These are phyloP conservation scores for Melanotaenia trifasciata DNA, from an alignment of 2,797 vertebrate species.

Conservation along the genomic window DNA sequence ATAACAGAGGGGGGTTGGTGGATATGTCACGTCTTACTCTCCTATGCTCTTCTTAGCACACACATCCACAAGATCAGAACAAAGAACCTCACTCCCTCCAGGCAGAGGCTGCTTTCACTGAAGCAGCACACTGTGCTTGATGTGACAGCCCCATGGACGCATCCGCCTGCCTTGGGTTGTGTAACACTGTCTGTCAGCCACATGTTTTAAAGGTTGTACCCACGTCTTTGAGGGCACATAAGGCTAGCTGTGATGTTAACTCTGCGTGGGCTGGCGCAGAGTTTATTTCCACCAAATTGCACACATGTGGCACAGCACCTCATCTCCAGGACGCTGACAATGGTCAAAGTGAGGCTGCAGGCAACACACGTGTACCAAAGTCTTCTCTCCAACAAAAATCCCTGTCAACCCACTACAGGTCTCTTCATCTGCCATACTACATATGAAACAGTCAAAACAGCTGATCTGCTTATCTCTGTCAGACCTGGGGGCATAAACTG, in stretches of 20 bases:
- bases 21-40: constrained; percentile 55
- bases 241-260: constrained; percentile 30
- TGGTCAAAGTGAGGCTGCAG: constrained; percentile 37
- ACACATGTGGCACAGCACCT: constrained; percentile 34
- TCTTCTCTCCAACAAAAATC: constrained; percentile 39
- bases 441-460: constrained; percentile 68
- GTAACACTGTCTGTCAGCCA: constrained; percentile 66
- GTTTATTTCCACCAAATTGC: constrained; percentile 40
- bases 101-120: constrained; percentile 46
- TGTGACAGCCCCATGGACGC: constrained; percentile 41
- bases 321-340: constrained; percentile 19
- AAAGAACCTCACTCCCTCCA: constrained; percentile 40
- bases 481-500: constrained; percentile 66
- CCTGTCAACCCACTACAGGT: constrained; percentile 46
- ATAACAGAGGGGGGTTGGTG: constrained; percentile 21
- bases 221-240: constrained; percentile 37
- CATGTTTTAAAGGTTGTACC: constrained; percentile 66
- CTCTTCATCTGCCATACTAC: constrained; percentile 45
- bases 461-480: constrained; percentile 75
- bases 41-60: constrained; percentile 43
- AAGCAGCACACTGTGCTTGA: constrained; percentile 54
- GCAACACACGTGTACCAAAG: constrained; percentile 24
- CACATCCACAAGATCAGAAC: constrained; percentile 48
- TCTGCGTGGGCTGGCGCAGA: constrained; percentile 34
- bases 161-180: constrained; percentile 49